Conservation (phyloP, 2,888 invertebrate species). For the Synergus itoensis region DNA sequence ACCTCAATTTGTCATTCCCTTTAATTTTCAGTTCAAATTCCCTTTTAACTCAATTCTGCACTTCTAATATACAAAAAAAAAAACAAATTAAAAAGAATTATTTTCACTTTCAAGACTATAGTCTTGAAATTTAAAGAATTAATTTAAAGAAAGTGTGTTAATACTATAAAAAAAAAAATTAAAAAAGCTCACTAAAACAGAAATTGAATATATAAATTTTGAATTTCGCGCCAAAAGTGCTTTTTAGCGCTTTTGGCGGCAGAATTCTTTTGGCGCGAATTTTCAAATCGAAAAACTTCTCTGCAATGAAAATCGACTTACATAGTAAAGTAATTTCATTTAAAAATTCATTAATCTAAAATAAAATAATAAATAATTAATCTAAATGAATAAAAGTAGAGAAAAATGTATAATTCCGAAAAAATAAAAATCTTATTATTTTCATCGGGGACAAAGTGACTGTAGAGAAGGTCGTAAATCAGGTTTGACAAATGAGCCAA, state of each 20-base stretch:
- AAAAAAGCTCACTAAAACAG: not conserved
- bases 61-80: not conserved
- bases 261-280: not conserved
- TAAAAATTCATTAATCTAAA: too few relatives aligned
- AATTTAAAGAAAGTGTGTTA: not conserved
- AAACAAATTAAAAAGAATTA: not conserved
- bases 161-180: not conserved
- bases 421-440: not conserved
- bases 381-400: too few relatives aligned
- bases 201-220: not conserved
- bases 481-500: constrained; percentile 4
- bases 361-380: not conserved
- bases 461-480: not conserved
- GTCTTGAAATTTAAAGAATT: too few relatives aligned
- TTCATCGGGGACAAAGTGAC: not conserved
- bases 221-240: not conserved
- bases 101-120: not conserved
- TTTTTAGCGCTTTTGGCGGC: too few relatives aligned
- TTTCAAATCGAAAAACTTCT: not conserved
- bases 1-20: constrained; percentile 1
- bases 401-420: not conserved
- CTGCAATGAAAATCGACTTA: too few relatives aligned
- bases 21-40: not conserved
- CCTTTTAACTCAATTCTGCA: not conserved
- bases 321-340: too few relatives aligned